Conservation (phyloP, 2,888 invertebrate genomes). For the Idaea dimidiata region DNA sequence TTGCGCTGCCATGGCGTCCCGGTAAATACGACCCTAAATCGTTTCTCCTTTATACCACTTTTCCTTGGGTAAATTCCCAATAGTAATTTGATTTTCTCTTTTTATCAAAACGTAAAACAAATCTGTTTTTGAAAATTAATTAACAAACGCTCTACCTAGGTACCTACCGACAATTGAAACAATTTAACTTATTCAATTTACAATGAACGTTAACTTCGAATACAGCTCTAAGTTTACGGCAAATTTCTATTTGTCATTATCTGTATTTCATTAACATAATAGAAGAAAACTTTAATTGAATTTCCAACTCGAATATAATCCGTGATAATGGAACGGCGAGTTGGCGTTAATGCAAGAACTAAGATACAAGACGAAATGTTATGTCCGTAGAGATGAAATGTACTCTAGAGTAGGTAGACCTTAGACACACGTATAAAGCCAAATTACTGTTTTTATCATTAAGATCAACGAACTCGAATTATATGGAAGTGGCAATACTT, state of each 20-base stretch:
- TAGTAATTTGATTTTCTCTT: no score
- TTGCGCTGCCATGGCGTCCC: no score
- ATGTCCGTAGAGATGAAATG: not conserved
- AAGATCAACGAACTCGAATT: no score
- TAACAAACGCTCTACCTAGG: not conserved
- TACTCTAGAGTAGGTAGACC: not conserved
- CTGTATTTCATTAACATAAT: conserved; percentile 46
- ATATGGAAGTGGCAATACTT: no score
- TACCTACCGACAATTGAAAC: not conserved
- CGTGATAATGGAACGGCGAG: conserved; percentile 39
- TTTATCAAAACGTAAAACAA: not conserved
- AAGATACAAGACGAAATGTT: conserved; percentile 13
- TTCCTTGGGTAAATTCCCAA: no score
- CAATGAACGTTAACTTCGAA: conserved; percentile 8
- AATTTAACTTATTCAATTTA: not conserved
- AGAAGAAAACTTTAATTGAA: conserved; percentile 54
- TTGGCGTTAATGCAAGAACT: conserved; percentile 36
- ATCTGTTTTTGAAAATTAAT: not conserved
- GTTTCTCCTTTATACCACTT: no score
- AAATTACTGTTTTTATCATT: no score
- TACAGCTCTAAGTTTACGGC: conserved; percentile 4
- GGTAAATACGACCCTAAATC: no score
- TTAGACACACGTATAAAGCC: no score
- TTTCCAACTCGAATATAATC: conserved; percentile 41
- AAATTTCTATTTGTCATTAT: conserved; percentile 27